A percentile compares a stretch with the other conserved stretches of the same genome.
Conservation (phyloP, 2,113 vertebrate species). For the Gulo gulo region DNA sequence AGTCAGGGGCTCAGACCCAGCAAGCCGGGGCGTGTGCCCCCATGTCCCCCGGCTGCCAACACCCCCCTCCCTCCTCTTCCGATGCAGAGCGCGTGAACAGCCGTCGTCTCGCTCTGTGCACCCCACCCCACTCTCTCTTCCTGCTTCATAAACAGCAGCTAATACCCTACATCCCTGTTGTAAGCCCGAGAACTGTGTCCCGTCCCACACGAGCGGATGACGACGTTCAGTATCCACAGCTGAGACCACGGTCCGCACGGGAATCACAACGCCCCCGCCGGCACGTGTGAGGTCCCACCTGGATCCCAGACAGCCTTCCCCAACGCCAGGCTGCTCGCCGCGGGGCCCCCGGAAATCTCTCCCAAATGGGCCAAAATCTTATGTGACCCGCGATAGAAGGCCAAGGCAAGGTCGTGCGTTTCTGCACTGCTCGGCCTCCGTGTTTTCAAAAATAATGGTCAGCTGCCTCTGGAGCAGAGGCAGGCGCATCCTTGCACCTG, state of each 20-base stretch:
- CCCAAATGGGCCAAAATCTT: fast-evolving
- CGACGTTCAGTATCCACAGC: fast-evolving
- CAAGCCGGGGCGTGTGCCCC: background rate
- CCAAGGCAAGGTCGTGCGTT: fast-evolving
- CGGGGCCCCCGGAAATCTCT: fast-evolving
- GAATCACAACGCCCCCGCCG: background rate
- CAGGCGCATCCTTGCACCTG: background rate
- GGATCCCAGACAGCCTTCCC: background rate
- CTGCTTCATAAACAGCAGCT: background rate
- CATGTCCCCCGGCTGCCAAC: fast-evolving
- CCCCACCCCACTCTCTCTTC: background rate
- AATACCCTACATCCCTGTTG: background rate
- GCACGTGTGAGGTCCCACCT: background rate
- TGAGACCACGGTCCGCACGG: fast-evolving
- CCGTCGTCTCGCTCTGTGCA: fast-evolving
- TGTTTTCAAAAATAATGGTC: fast-evolving
- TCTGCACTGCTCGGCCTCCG: fast-evolving
- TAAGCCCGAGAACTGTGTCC: fast-evolving
- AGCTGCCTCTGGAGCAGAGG: background rate
- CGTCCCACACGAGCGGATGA: fast-evolving
- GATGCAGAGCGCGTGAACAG: background rate
- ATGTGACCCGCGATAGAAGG: fast-evolving
- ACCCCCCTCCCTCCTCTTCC: fast-evolving
- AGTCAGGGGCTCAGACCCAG: background rate
- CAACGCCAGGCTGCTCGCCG: background rate